phyloP scores from a whole-genome alignment of 2,797 vertebrate species.

The Crenuchus spilurus region DNA sequence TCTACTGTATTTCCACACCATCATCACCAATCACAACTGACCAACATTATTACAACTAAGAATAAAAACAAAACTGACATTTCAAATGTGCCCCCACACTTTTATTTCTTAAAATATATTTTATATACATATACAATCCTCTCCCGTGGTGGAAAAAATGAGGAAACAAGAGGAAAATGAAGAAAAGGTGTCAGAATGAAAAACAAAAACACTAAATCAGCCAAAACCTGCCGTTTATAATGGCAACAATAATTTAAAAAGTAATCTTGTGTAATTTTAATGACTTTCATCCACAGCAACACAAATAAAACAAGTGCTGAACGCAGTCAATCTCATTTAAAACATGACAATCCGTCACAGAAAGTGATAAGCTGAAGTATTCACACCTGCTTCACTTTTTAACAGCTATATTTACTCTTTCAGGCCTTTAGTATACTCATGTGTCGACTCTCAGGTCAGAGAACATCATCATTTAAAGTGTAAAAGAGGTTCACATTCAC shows the following conservation, averaged over 20 bases:
- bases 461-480: not conserved
- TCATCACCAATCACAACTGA: no score
- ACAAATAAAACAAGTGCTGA: not conserved
- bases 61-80: constrained; percentile 43
- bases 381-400: not conserved
- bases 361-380: not conserved
- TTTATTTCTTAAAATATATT: constrained; percentile 73
- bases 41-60: no score
- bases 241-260: constrained; percentile 41
- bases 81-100: constrained; percentile 74
- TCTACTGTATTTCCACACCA: no score
- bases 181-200: constrained; percentile 60
- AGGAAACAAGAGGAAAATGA: constrained; percentile 64
- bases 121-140: constrained; percentile 76
- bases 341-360: not conserved
- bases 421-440: not conserved
- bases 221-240: constrained; percentile 41
- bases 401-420: not conserved
- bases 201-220: constrained; percentile 62
- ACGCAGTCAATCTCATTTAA: not conserved
- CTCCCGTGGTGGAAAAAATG: constrained; percentile 61
- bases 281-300: constrained; percentile 15
- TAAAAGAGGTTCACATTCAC: not conserved
- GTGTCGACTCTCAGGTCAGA: not conserved
- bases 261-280: constrained; percentile 17